Evolutionary conservation across 1,140 invertebrate genomes (phyloP).

Genomic region (Brachionus koreanus): DNA sequence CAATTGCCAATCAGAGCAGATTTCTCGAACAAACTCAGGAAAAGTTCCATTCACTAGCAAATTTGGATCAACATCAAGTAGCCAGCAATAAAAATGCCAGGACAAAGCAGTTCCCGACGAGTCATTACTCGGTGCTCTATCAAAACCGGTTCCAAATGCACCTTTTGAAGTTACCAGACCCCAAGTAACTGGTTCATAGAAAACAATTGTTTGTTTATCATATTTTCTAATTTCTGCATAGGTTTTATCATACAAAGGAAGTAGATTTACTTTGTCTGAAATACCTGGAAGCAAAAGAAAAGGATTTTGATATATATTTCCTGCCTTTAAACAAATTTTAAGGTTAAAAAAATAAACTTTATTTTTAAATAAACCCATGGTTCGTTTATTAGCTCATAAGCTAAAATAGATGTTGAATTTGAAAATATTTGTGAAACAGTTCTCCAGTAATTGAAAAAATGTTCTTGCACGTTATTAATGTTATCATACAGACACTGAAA

Average conservation of each 20-base stretch:
- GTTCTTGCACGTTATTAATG: slow-evolving; percentile 33
- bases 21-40: background rate
- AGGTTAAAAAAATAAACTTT: background rate
- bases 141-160: slow-evolving; percentile 43
- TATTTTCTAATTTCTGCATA: slow-evolving; percentile 7
- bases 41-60: slow-evolving; percentile 19
- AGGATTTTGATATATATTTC: slow-evolving; percentile 38
- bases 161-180: slow-evolving; percentile 19
- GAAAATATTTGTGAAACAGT: slow-evolving; percentile 46
- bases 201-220: slow-evolving; percentile 41
- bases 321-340: slow-evolving; percentile 11
- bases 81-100: slow-evolving; percentile 45
- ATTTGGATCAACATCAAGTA: slow-evolving; percentile 34
- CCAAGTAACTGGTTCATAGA: slow-evolving; percentile 45
- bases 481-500: slow-evolving; percentile 50
- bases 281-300: slow-evolving; percentile 37
- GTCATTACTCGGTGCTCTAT: slow-evolving; percentile 16
- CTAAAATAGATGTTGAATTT: slow-evolving; percentile 46
- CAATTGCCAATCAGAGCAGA: slow-evolving; percentile 21
- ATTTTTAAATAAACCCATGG: slow-evolving; percentile 46
- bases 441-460: slow-evolving; percentile 48
- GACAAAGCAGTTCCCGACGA: slow-evolving; percentile 21
- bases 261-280: slow-evolving; percentile 27
- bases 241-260: slow-evolving; percentile 43
- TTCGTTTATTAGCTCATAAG: slow-evolving; percentile 51